These are phyloP conservation scores for Embiotoca jacksoni DNA, from an alignment of 2,113 vertebrate species.

Conservation along the genomic window DNA sequence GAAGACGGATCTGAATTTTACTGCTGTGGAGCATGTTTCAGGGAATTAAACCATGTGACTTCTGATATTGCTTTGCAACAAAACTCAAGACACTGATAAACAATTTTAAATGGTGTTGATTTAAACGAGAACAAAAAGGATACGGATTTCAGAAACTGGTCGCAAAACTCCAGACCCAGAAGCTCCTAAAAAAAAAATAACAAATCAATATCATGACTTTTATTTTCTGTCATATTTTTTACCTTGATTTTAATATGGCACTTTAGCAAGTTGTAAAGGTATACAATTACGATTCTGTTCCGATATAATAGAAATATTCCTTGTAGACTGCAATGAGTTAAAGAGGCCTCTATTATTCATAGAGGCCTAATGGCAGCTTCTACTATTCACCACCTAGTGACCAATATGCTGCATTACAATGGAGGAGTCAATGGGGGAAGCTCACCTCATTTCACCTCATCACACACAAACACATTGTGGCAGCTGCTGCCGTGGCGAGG, in stretches of 20 bases:
- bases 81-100: conserved; percentile 1
- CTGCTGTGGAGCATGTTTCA: conserved; percentile 85
- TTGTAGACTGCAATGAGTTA: not conserved
- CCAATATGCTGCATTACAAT: conserved; percentile 57
- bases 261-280: not conserved
- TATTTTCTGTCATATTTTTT: not conserved
- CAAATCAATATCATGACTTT: conserved; percentile 4
- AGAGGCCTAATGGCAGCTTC: not conserved
- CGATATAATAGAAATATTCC: not conserved
- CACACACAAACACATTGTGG: conserved; percentile 66
- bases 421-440: conserved; percentile 49
- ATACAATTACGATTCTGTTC: not conserved
- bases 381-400: conserved; percentile 64
- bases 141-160: conserved; percentile 96
- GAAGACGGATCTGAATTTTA: conserved; percentile 93
- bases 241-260: not conserved
- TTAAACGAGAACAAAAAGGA: conserved; percentile 84
- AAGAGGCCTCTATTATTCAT: not conserved
- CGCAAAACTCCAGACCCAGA: conserved; percentile 83
- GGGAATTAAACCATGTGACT: conserved; percentile 63
- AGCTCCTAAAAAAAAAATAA: conserved; percentile 79
- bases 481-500: conserved; percentile 57
- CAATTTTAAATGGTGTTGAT: not conserved
- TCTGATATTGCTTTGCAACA: conserved; percentile 11
- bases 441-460: conserved; percentile 75